Base-by-base conservation (phyloP, 2,888 invertebrate genomes). In the Megaustenia siamemsis region DNA sequence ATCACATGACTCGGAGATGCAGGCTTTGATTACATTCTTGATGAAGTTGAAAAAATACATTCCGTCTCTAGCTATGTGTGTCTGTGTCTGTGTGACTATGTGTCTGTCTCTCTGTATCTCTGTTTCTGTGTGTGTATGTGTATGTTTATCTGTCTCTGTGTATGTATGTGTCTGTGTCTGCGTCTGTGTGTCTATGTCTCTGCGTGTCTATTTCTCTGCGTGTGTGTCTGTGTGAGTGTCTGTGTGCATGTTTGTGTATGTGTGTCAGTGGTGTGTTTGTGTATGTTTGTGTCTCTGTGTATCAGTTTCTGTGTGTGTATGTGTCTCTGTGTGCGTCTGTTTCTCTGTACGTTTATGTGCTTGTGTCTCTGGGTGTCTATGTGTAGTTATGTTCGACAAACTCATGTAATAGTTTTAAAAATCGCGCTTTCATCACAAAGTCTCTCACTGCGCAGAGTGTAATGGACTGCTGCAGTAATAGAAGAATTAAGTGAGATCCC, bases 41-140 rank as follows among this genome's bases (percentile, higher is more conserved):
- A n/a, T n/a, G n/a, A n/a, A n/a, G n/a, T n/a, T n/a, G n/a, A n/a
- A n/a, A n/a, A n/a, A n/a, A n/a, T n/a, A n/a, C n/a, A n/a, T n/a
- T 56, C 56, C 24, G 56, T 56, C 56, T 56, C 21, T 56, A 15
- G 12, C 21, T 66, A 28, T 66, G 66, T 32, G 32, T 28, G 66
- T 66, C 32, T 66, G 28, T 35, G n/a, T 60, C 66, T 66, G 32
- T 66, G 32, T 66, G 32, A 32, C 66, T 66, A 10, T 66, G 32
- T 66, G 32, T 66, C 66, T 76, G 53, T 76, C 76, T 76, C 28
- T 76, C 49, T 76, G 28, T 76, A 28, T 76, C n/a, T 76, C 49
- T 76, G 53, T 76, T 15, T 76, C 28, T 76, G 6, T 76, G 76
- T 53, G 3, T 76, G 32, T 18, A 15, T 21, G 24, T 56, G 12